Evolutionary conservation across 2,113 vertebrate genomes (phyloP).

Genomic region (Ranitomeya imitator): DNA sequence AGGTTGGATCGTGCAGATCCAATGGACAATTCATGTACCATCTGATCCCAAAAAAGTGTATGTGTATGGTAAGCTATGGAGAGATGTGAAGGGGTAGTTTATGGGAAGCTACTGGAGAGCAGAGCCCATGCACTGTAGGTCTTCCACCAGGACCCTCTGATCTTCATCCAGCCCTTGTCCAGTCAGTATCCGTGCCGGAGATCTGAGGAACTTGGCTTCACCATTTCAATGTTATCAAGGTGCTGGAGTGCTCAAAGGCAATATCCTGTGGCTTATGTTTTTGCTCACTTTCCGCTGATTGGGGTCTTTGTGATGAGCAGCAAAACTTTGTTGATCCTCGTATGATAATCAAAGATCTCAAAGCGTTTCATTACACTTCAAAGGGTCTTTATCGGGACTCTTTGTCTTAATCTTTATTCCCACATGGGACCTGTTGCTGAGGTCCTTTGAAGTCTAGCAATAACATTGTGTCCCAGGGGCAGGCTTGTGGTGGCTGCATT

Average conservation of each 20-base stretch:
- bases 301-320: background rate
- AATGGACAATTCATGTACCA: too few relatives aligned
- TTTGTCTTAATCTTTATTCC: constrained; percentile 25
- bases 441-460: constrained; percentile 38
- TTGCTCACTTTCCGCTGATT: background rate
- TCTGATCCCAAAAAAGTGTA: too few relatives aligned
- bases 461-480: constrained; percentile 1
- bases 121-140: too few relatives aligned
- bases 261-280: background rate
- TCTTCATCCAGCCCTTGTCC: too few relatives aligned
- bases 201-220: too few relatives aligned
- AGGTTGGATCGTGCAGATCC: too few relatives aligned
- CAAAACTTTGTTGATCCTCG: background rate
- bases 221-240: background rate
- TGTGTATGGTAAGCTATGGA: too few relatives aligned
- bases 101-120: too few relatives aligned
- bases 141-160: too few relatives aligned
- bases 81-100: too few relatives aligned
- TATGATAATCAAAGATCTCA: background rate
- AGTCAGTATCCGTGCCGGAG: too few relatives aligned
- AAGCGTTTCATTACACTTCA: constrained; percentile 6
- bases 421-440: background rate
- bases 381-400: constrained; percentile 33
- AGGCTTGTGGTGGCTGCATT: background rate
- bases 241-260: background rate